Evolutionary conservation across 2,888 invertebrate species (phyloP).

Genomic region (Tiliacea citrago): DNA sequence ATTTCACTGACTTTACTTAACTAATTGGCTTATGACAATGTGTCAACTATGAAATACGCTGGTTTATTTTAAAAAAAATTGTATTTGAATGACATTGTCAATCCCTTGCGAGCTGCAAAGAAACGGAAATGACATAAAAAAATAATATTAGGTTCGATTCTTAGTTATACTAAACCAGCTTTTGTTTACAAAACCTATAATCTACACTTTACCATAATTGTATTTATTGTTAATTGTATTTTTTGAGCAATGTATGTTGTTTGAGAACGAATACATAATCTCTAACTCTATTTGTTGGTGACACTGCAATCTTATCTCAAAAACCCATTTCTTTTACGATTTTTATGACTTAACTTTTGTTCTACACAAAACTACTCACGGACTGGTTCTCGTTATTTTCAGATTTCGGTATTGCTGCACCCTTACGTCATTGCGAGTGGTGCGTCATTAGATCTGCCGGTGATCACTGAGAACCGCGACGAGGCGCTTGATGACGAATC

Average conservation of each 20-base stretch:
- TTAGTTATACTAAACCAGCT: not conserved
- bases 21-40: too few species aligned
- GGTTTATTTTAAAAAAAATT: too few species aligned
- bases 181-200: too few species aligned
- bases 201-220: too few species aligned
- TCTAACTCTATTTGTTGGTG: not conserved
- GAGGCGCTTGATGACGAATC: constrained; percentile 72
- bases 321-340: not conserved
- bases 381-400: constrained; percentile 24
- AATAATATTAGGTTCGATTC: not conserved
- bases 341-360: not conserved
- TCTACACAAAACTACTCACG: not conserved
- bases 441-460: constrained; percentile 82
- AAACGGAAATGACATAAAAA: too few species aligned
- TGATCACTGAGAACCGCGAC: constrained; percentile 80
- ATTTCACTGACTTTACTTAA: not conserved
- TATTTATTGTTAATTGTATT: not conserved
- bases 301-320: not conserved
- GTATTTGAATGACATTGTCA: too few species aligned
- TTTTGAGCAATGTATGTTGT: not conserved
- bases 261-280: not conserved
- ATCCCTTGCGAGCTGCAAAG: too few species aligned
- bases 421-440: constrained; percentile 80
- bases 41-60: too few species aligned
- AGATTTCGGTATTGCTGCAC: constrained; percentile 85